Conservation (phyloP, 2,113 vertebrate genomes). For the Myotis brandtii region DNA sequence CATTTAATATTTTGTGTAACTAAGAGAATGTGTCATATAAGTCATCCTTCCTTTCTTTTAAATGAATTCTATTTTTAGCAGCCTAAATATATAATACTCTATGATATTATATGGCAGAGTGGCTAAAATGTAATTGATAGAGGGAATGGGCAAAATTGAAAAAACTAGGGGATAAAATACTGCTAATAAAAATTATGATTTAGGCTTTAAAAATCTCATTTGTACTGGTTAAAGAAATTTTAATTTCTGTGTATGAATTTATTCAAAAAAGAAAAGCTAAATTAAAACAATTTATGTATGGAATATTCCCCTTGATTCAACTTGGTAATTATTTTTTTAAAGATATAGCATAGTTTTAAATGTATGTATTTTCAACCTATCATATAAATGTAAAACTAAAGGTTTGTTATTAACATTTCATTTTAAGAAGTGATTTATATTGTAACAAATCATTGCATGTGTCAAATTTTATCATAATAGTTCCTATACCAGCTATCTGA, state of each 20-base stretch:
- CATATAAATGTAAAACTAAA: slow-evolving; percentile 33
- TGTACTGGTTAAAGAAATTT: neutral
- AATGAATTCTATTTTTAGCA: neutral
- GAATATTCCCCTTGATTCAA: neutral
- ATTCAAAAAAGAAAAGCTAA: neutral
- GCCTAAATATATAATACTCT: neutral
- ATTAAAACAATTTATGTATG: neutral
- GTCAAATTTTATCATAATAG: slow-evolving; percentile 30
- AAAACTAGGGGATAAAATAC: neutral
- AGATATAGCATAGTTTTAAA: neutral
- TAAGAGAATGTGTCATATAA: neutral
- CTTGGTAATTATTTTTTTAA: neutral
- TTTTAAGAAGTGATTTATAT: neutral
- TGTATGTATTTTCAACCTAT: neutral
- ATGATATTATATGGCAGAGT: neutral
- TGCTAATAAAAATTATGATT: neutral
- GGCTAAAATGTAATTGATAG: neutral
- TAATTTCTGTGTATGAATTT: neutral
- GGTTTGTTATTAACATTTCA: slow-evolving; percentile 18
- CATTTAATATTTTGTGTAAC: neutral
- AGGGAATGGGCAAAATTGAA: neutral
- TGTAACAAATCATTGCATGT: neutral
- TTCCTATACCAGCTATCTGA: neutral
- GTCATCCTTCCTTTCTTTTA: neutral
- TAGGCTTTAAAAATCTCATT: neutral